Evolutionary conservation across 2,113 vertebrate genomes (phyloP).

Genomic region (Engraulis encrasicolus): DNA sequence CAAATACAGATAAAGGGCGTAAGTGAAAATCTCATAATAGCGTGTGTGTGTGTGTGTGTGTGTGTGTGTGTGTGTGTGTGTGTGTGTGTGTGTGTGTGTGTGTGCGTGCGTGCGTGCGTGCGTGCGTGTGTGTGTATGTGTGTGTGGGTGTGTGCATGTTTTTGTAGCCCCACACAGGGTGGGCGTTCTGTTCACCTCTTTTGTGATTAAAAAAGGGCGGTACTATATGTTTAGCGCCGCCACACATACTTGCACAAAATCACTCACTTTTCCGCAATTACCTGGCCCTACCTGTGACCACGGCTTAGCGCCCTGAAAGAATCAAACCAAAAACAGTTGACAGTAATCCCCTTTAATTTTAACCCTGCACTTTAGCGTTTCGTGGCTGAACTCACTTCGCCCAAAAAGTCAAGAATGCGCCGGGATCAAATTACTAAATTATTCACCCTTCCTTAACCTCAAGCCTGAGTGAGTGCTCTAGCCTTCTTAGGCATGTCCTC

Average conservation of each 20-base stretch:
- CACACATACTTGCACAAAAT: conserved; percentile 68
- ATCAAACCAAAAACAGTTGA: conserved; percentile 50
- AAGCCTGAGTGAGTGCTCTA: conserved; percentile 27
- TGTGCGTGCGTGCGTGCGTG: background rate
- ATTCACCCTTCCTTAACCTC: conserved; percentile 43
- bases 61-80: background rate
- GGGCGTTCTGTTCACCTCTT: conserved; percentile 30
- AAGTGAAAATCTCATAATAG: no score
- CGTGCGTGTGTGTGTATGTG: background rate
- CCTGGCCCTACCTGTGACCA: conserved; percentile 78
- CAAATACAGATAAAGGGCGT: no score
- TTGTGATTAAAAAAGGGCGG: conserved; percentile 37
- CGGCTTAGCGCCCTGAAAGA: conserved; percentile 71
- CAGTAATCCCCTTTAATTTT: conserved; percentile 63
- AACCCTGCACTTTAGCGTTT: conserved; percentile 49
- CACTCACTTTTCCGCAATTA: conserved; percentile 76
- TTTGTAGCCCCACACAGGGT: background rate
- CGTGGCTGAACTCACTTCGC: conserved; percentile 42
- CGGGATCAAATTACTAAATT: conserved; percentile 51
- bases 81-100: no score
- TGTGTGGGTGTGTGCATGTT: background rate
- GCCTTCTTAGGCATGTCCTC: background rate
- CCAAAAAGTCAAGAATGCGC: conserved; percentile 41
- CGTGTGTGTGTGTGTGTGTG: background rate
- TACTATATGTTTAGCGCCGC: conserved; percentile 43